Evolutionary conservation across 2,113 vertebrate species (phyloP), one percentile per base, ranked within the genome.

Genomic region (Phainopepla nitens): DNA sequence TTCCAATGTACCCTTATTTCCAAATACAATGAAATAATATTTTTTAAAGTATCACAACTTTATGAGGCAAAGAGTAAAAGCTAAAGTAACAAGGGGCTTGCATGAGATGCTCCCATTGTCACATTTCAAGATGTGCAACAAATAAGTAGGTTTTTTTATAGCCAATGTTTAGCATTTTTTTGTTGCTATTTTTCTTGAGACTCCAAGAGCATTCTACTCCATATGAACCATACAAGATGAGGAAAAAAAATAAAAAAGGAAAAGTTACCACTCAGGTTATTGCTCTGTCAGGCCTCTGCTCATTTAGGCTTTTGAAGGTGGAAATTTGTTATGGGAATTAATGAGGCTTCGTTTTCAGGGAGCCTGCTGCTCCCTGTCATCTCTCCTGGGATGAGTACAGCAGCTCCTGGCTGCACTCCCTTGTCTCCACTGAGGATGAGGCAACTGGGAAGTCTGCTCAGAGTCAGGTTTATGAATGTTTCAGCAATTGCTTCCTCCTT

Each of bases 381-480:
- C 42, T 61, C 39, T 53, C 42, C 41, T 10, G 50, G 56, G 61
- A 71, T 15, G 49, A 72, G 29, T 10, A 33, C 8, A 13, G 23
- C 47, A 64, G 66, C 44, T 93, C 66, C 57, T 50, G 56, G 35
- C 73, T 51, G 25, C 1, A 7, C 9, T 66, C 41, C 17, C 4
- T 62, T 20, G 51, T n/a, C 64, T 71, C 69, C 27, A n/a, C 31
- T 1, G 0, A 0, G 1, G 27, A 66, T 2, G 4, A 73, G 42
- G n/a, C 50, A 88, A 56, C 79, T 35, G 41, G 33, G 66, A 90
- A 80, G 13, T 56, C 79, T 84, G 70, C 69, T 91, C 70, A 44
- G 49, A 72, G 70, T 14, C 36, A 60, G 28, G 73, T 87, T 60
- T 64, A 71, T 28, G 36, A 87, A 84, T 23, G 36, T 75, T 76